These are phyloP conservation scores for Jaculus jaculus DNA, from an alignment of 2,113 vertebrate genomes.

Conservation along the genomic window DNA sequence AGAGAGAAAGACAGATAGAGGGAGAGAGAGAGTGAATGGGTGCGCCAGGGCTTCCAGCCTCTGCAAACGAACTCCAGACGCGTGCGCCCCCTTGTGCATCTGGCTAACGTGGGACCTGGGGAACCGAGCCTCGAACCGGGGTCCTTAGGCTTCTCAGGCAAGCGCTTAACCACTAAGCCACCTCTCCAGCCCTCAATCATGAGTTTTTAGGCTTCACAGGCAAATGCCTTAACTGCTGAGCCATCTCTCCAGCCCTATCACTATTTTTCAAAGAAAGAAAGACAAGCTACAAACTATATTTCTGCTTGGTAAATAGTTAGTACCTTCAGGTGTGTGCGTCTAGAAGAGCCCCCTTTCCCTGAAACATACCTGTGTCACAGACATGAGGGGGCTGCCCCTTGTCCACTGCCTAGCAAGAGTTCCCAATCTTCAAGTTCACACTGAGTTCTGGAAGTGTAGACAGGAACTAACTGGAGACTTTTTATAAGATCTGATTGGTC, in stretches of 20 bases:
- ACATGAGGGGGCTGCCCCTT: fast-evolving
- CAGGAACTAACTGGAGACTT: background rate
- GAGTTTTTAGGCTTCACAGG: too few species aligned
- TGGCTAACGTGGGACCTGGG: too few species aligned
- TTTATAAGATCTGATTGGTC: background rate
- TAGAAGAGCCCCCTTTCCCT: constrained; percentile 84
- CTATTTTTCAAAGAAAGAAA: constrained; percentile 85
- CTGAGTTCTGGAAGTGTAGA: background rate
- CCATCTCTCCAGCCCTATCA: constrained; percentile 86
- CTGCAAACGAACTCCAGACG: too few species aligned
- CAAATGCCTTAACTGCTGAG: too few species aligned
- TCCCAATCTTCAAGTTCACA: background rate
- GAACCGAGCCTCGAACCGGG: too few species aligned
- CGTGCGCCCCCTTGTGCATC: too few species aligned
- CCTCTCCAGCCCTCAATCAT: too few species aligned
- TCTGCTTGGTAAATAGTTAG: constrained; percentile 87
- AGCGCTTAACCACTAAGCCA: too few species aligned
- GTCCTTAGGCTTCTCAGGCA: too few species aligned
- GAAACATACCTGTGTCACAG: background rate
- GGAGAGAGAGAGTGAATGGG: too few species aligned
- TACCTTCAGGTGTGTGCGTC: constrained; percentile 88
- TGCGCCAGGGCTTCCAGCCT: too few species aligned
- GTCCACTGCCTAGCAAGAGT: background rate
- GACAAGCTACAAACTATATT: constrained; percentile 62
- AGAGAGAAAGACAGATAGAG: too few species aligned